Conservation (phyloP, 1,140 invertebrate genomes). For the Leguminivora glycinivorella region DNA sequence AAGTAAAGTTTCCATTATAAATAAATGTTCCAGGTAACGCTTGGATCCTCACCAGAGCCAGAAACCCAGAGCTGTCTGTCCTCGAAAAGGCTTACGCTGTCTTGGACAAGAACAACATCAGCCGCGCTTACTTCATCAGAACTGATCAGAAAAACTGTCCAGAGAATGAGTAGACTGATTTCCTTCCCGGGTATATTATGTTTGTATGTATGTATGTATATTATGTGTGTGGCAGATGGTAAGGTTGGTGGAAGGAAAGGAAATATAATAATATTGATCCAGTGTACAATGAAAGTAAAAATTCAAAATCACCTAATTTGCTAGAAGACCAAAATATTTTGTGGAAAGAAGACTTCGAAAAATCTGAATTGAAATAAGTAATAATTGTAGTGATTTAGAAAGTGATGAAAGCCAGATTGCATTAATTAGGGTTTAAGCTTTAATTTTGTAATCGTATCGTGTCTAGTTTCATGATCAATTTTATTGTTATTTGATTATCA, state of each 20-base stretch:
- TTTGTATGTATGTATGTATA: too few relatives aligned
- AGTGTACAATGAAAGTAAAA: background rate
- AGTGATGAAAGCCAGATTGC: constrained; percentile 21
- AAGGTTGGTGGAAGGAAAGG: background rate
- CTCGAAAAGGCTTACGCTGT: constrained; percentile 81
- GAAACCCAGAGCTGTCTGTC: constrained; percentile 77
- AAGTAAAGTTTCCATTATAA: too few relatives aligned
- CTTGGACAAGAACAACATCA: constrained; percentile 81
- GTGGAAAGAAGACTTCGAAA: background rate
- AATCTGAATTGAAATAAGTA: background rate
- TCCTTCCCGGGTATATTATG: background rate
- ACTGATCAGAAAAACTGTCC: constrained; percentile 84
- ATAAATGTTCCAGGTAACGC: constrained; percentile 80
- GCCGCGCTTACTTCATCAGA: constrained; percentile 80
- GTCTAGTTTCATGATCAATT: constrained; percentile 40
- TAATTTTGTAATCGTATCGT: constrained; percentile 12
- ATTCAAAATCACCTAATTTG: background rate
- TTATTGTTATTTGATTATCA: constrained; percentile 14
- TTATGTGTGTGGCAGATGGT: background rate
- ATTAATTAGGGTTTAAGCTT: constrained; percentile 33
- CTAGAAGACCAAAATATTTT: background rate
- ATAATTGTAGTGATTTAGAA: background rate
- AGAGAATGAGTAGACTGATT: constrained; percentile 39
- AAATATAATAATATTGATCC: too few relatives aligned
- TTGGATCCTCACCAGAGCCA: constrained; percentile 84